Percentiles rank a stretch among this genome's conserved stretches.
phyloP scores from a whole-genome alignment of 2,888 invertebrate species.

The Lasioglossum morio region DNA sequence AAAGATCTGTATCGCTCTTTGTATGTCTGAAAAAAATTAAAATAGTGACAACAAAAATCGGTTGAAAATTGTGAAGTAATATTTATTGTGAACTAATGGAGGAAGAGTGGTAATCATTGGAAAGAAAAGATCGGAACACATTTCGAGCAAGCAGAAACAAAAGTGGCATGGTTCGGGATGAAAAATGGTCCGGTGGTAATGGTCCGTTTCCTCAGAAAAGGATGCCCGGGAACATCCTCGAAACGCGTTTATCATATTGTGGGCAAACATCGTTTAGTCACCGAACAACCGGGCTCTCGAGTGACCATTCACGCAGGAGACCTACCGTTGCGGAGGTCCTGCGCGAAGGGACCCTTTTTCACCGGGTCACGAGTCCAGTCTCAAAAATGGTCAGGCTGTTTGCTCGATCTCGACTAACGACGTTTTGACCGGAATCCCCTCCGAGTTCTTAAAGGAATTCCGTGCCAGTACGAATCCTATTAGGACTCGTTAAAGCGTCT shows the following conservation, averaged over 20 bases:
- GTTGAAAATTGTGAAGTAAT: not conserved
- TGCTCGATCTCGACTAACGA: slow-evolving; percentile 61
- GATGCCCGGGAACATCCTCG: slow-evolving; percentile 1
- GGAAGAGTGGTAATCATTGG: not conserved
- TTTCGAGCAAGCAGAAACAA: slow-evolving; percentile 11
- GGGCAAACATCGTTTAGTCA: slow-evolving; percentile 77
- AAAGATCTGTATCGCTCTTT: too few relatives aligned
- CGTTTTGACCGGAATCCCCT: slow-evolving; percentile 66
- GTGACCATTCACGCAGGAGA: slow-evolving; percentile 69
- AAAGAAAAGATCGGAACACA: not conserved
- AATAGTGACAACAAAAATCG: not conserved
- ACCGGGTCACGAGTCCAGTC: slow-evolving; percentile 42
- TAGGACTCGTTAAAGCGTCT: slow-evolving; percentile 69
- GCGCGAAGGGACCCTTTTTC: slow-evolving; percentile 44
- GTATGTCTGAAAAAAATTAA: not conserved
- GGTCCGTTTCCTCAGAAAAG: not conserved
- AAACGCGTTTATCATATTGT: slow-evolving; percentile 69
- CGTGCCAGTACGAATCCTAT: slow-evolving; percentile 67
- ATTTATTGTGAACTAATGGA: not conserved
- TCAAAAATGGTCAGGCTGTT: slow-evolving; percentile 30
- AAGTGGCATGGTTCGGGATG: not conserved
- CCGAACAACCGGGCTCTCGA: slow-evolving; percentile 65
- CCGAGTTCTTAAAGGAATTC: slow-evolving; percentile 41
- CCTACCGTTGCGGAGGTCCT: slow-evolving; percentile 52
- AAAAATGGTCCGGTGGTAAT: slow-evolving; percentile 27